phyloP scores from a whole-genome alignment of 2,888 invertebrate genomes.

The Stegana nigrithorax region DNA sequence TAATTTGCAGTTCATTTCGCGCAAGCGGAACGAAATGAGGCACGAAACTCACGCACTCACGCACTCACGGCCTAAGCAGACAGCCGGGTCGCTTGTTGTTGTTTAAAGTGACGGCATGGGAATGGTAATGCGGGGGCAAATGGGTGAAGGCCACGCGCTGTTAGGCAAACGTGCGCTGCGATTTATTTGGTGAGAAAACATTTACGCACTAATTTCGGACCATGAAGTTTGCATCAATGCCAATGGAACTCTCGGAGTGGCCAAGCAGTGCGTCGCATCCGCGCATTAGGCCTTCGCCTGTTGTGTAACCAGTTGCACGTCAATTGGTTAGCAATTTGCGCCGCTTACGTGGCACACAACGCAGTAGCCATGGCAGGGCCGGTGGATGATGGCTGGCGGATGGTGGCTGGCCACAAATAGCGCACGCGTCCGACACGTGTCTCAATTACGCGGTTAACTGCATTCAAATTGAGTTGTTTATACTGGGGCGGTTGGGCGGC shows the following conservation, averaged over 20 bases:
- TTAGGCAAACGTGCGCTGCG: slow-evolving; percentile 16
- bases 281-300: slow-evolving; percentile 29
- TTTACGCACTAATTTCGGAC: slow-evolving; percentile 62
- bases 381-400: slow-evolving; percentile 17
- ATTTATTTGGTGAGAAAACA: slow-evolving; percentile 68
- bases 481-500: slow-evolving; percentile 44
- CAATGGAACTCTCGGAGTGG: slow-evolving; percentile 30
- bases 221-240: slow-evolving; percentile 37
- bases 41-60: slow-evolving; percentile 24
- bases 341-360: slow-evolving; percentile 37
- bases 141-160: not conserved
- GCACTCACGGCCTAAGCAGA: too few relatives aligned
- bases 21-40: slow-evolving; percentile 59
- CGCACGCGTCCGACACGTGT: slow-evolving; percentile 64
- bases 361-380: slow-evolving; percentile 10
- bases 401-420: slow-evolving; percentile 55
- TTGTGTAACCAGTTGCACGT: slow-evolving; percentile 58
- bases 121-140: not conserved
- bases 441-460: slow-evolving; percentile 69
- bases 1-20: slow-evolving; percentile 63
- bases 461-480: slow-evolving; percentile 68
- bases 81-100: too few relatives aligned
- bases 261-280: slow-evolving; percentile 33
- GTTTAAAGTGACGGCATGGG: too few relatives aligned
- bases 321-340: slow-evolving; percentile 59